Conservation (phyloP, 2,113 vertebrate genomes). For the Chaetura pelagica region DNA sequence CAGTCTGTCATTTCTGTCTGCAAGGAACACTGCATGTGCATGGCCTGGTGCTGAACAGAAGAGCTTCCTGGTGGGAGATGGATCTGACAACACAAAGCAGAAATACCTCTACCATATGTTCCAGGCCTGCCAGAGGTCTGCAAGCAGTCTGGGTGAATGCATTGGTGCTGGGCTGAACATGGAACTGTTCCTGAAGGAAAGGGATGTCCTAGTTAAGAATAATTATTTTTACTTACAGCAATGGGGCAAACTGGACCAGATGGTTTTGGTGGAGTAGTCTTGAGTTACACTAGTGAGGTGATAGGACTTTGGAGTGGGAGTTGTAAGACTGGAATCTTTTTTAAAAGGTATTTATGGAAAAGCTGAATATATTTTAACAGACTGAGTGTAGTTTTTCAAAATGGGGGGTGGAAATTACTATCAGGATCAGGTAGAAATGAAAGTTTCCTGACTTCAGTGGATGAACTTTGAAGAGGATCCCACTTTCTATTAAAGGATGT, state of each 20-base stretch:
- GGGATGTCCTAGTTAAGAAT: background rate
- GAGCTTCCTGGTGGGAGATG: background rate
- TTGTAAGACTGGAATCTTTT: background rate
- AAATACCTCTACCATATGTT: background rate
- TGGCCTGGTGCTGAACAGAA: background rate
- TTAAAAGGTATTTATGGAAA: background rate
- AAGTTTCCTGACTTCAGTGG: background rate
- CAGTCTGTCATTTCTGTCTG: background rate
- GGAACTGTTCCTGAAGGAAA: background rate
- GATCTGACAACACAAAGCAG: background rate
- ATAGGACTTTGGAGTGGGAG: background rate
- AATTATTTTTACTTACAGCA: background rate
- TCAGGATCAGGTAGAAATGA: background rate
- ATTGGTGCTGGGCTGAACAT: background rate
- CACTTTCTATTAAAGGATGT: background rate
- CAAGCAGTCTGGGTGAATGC: too few relatives aligned
- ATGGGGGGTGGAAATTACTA: background rate
- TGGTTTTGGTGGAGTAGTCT: background rate
- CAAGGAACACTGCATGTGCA: fast-evolving
- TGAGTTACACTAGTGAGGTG: background rate
- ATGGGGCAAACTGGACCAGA: too few relatives aligned
- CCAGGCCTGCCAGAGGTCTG: background rate
- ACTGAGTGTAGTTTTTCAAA: background rate
- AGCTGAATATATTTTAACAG: background rate
- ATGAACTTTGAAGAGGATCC: background rate